Conservation (phyloP, 1,140 invertebrate species). For the Drosophila ohnishii region DNA sequence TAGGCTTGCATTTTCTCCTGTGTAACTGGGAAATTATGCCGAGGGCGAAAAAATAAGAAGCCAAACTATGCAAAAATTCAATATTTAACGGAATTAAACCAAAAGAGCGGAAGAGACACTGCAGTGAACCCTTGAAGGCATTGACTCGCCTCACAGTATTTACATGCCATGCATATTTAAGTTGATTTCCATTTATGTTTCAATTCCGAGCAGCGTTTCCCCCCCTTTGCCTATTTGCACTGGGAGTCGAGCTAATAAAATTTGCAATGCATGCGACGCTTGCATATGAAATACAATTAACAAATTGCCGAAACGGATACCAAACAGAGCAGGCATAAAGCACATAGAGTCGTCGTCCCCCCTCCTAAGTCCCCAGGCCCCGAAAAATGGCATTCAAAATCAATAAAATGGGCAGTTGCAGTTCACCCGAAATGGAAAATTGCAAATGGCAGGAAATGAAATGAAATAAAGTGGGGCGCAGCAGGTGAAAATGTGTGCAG, state of each 20-base stretch:
- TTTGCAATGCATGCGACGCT: slow-evolving; percentile 49
- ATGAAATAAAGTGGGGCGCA: slow-evolving; percentile 44
- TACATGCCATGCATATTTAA: slow-evolving; percentile 73
- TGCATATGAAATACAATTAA: slow-evolving; percentile 71
- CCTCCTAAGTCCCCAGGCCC: slow-evolving; percentile 1
- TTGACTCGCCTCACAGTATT: slow-evolving; percentile 40
- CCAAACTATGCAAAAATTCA: slow-evolving; percentile 22
- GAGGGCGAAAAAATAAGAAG: neutral
- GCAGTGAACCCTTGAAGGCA: slow-evolving; percentile 18
- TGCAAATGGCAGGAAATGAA: slow-evolving; percentile 58
- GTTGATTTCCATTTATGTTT: slow-evolving; percentile 71
- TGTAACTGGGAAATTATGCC: neutral
- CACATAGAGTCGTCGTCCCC: neutral
- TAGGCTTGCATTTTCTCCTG: neutral
- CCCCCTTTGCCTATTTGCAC: too few relatives aligned
- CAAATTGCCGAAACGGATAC: slow-evolving; percentile 48
- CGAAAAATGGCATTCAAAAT: slow-evolving; percentile 54
- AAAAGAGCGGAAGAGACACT: neutral
- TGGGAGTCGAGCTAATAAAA: slow-evolving; percentile 48
- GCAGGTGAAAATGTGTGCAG: slow-evolving; percentile 4
- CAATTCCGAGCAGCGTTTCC: slow-evolving; percentile 39
- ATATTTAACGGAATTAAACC: slow-evolving; percentile 30
- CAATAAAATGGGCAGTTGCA: slow-evolving; percentile 60
- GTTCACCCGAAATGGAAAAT: slow-evolving; percentile 50
- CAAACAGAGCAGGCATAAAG: slow-evolving; percentile 11